These are phyloP conservation scores for Dyspetes luteomarginatus DNA, from an alignment of 2,888 invertebrate species.

Conservation along the genomic window DNA sequence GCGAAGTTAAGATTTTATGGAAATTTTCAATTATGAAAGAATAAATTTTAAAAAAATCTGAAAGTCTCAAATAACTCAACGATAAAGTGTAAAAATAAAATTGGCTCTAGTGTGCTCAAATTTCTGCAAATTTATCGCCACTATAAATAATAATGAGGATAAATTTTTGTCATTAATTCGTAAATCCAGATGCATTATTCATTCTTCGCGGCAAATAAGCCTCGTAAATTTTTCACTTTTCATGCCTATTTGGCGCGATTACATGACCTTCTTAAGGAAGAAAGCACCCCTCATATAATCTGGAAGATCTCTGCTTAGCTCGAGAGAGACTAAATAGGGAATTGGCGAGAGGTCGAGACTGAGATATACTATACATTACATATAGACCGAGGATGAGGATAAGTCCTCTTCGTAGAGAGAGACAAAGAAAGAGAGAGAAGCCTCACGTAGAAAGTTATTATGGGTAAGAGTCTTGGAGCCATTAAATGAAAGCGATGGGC, in stretches of 20 bases:
- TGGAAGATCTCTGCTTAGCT: neutral
- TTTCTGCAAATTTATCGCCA: no score
- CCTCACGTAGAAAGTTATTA: conserved; percentile 40
- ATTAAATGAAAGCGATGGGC: conserved; percentile 28
- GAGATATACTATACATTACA: neutral
- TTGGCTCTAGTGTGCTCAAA: no score
- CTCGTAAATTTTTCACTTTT: conserved; percentile 4
- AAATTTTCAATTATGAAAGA: no score
- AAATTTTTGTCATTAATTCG: neutral
- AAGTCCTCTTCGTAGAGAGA: conserved; percentile 2
- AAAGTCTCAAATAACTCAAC: no score
- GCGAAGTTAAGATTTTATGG: no score
- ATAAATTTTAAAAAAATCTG: no score
- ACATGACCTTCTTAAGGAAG: neutral
- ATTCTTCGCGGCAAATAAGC: neutral
- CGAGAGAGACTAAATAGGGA: conserved; percentile 3
- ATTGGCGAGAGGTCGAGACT: conserved; percentile 10
- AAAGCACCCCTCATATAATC: neutral
- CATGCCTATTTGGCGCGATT: neutral
- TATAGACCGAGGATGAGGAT: conserved; percentile 18
- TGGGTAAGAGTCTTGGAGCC: conserved; percentile 13
- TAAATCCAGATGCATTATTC: neutral
- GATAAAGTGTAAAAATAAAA: no score
- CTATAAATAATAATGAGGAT: no score
- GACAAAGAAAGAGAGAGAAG: neutral